phyloP scores from a whole-genome alignment of 2,888 invertebrate genomes.

The Caenorhabditis uteleia region DNA sequence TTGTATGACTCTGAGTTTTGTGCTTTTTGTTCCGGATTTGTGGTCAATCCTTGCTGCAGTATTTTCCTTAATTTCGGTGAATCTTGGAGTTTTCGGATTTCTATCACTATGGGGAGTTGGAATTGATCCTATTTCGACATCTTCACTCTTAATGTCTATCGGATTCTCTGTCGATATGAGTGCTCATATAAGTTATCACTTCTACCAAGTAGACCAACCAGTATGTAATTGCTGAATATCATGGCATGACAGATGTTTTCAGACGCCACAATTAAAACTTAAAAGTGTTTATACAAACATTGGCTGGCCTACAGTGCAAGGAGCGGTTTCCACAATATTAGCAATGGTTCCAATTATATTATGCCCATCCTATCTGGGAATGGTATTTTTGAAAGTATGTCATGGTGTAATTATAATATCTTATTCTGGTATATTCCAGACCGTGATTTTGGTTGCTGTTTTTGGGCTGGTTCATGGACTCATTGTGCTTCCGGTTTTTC shows the following conservation, averaged over 20 bases:
- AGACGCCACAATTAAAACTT: conserved; percentile 45
- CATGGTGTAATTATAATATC: neutral
- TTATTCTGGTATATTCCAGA: conserved; percentile 13
- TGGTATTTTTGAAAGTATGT: conserved; percentile 54
- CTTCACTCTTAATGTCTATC: conserved; percentile 57
- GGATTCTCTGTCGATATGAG: conserved; percentile 61
- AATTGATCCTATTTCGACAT: conserved; percentile 56
- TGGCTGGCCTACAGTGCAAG: conserved; percentile 61
- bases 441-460: conserved; percentile 50
- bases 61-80: conserved; percentile 53
- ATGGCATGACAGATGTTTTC: conserved; percentile 4
- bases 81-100: conserved; percentile 59
- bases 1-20: conserved; percentile 55
- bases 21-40: conserved; percentile 52
- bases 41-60: conserved; percentile 53
- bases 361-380: conserved; percentile 46
- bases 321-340: conserved; percentile 49
- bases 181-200: conserved; percentile 61
- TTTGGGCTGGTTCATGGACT: conserved; percentile 58
- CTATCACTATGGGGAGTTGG: conserved; percentile 55
- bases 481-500: conserved; percentile 51
- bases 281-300: conserved; percentile 47
- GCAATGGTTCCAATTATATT: conserved; percentile 53
- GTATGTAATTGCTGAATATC: conserved; percentile 18
- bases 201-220: conserved; percentile 46